Conservation (phyloP, 2,888 invertebrate species). For the Xestia sexstrigata region DNA sequence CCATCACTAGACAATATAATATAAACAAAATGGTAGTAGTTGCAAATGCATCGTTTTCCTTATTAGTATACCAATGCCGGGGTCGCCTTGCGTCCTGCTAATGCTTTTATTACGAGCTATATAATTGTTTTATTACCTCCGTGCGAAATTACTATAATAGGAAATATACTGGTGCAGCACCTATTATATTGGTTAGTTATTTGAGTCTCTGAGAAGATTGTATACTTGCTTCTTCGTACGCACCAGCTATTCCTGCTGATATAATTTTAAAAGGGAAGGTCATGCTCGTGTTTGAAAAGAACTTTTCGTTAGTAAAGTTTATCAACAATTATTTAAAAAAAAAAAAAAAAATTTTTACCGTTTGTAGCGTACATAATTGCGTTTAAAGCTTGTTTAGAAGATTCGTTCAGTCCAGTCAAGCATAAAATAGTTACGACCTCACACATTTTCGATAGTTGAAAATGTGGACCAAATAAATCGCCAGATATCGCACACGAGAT, state of each 20-base stretch:
- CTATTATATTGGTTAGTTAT: not conserved
- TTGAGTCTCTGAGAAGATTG: not conserved
- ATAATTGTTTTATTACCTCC: conserved; percentile 55
- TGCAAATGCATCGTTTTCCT: conserved; percentile 77
- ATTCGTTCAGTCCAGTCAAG: not conserved
- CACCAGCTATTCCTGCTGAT: not conserved
- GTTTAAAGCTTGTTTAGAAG: not conserved
- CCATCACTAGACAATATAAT: conserved; percentile 35
- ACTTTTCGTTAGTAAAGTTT: not conserved
- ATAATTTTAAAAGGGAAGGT: not conserved
- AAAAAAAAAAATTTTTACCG: not conserved
- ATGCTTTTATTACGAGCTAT: conserved; percentile 54
- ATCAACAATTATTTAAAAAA: not conserved
- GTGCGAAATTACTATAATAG: conserved; percentile 32
- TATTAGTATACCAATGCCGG: conserved; percentile 78
- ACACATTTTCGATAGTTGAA: not conserved
- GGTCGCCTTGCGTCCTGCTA: conserved; percentile 69
- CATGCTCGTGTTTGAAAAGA: not conserved
- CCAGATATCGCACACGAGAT: not conserved
- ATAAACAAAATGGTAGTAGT: conserved; percentile 59
- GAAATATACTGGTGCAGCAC: conserved; percentile 7
- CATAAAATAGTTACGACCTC: not conserved
- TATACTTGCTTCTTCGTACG: not conserved
- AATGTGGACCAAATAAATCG: not conserved
- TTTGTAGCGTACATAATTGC: not conserved